Evolutionary conservation across 1,140 invertebrate genomes (phyloP), one percentile per base, ranked within the genome.

Genomic region (Plodia interpunctella): DNA sequence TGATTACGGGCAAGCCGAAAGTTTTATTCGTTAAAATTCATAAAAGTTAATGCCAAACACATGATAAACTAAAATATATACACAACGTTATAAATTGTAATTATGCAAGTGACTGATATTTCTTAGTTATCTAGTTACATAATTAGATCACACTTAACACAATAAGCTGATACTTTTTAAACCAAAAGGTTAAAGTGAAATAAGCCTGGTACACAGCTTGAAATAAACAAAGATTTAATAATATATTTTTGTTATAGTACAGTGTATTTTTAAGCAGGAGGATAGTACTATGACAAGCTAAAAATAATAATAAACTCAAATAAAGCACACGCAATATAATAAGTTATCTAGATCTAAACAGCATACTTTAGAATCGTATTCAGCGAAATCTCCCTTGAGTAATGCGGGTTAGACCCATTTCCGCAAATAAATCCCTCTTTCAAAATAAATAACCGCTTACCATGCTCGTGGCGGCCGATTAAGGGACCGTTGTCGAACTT

Each of bases 381-480:
- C 78, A 80, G 74, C 69, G 63, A 75, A 79, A 79, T 79, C 76
- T 81, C 72, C 74, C 77, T 73, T 79, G 78, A 82, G 71, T 80
- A 80, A 82, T 80, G 68, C 68, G 74, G 78, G 81, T 80, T 73
- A 70, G 70, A 65, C 76, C 76, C 73, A 73, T 80, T 79, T 76
- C 74, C 76, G 78, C 76, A 78, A 74, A 82, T 82, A 84, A 80
- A 82, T 84, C 79, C 78, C 68, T 57, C 74, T 76, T 71, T 78
- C 72, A 80, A 75, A 79, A 80, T 78, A 82, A 80, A 78, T 80
- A 78, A 77, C 70, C 66, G 66, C 60, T 52, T 55, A 55, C 19
- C 51, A 51, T 21, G 25, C n/a, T 17, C 51, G 32, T 50, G 50
- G 58, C 9, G 52, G 32, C 17, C 53, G 59, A 60, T 60, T 60